Evolutionary conservation across 2,113 vertebrate species (phyloP).

Genomic region (Antechinus stuartii): DNA sequence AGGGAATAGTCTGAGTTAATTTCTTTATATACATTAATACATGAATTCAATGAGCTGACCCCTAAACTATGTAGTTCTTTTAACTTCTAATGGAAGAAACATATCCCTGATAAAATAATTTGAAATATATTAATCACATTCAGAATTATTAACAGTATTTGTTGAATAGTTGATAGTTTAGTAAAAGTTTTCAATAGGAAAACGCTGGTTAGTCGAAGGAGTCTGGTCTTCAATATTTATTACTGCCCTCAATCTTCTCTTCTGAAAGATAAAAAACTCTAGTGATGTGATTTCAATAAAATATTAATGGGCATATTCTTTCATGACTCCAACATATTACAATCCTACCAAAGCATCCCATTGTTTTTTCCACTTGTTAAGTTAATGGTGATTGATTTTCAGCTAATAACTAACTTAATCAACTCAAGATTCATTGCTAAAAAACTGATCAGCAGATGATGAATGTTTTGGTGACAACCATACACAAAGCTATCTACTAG

Average conservation of each 20-base stretch:
- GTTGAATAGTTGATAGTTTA: neutral
- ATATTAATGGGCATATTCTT: neutral
- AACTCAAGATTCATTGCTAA: neutral
- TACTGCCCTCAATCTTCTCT: neutral
- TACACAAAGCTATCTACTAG: neutral
- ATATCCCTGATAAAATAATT: neutral
- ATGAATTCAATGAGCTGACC: neutral
- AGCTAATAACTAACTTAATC: neutral
- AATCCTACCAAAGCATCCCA: neutral
- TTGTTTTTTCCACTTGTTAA: neutral
- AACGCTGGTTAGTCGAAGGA: neutral
- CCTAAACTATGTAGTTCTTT: neutral
- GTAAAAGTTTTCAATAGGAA: neutral
- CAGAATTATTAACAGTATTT: neutral
- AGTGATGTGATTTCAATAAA: neutral
- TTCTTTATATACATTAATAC: neutral
- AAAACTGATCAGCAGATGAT: neutral
- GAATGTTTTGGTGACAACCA: neutral
- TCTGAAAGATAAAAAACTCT: neutral
- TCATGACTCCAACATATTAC: neutral
- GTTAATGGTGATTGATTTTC: neutral
- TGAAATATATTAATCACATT: neutral
- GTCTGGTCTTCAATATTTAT: neutral
- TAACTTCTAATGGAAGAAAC: neutral
- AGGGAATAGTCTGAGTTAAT: too few species aligned